These are phyloP conservation scores for Drosophila demipolita DNA, from an alignment of 2,888 invertebrate genomes.

Conservation along the genomic window DNA sequence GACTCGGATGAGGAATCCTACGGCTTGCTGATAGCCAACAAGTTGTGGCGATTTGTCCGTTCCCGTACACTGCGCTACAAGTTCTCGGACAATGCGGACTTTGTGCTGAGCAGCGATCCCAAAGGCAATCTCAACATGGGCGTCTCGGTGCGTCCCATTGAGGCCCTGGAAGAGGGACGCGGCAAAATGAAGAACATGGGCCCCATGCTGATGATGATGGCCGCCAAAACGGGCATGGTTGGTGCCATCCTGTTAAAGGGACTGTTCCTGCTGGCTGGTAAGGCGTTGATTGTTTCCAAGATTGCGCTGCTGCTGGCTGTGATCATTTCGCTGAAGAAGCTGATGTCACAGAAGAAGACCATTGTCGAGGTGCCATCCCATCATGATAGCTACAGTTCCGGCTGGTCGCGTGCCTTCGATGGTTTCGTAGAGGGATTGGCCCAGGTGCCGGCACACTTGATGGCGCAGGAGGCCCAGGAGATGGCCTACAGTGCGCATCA, in stretches of 20 bases:
- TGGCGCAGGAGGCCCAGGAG: conserved; percentile 86
- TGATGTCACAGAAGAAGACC: conserved; percentile 88
- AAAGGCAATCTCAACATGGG: conserved; percentile 88
- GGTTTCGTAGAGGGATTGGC: conserved; percentile 85
- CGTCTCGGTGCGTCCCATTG: conserved; percentile 89
- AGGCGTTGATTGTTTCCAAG: conserved; percentile 93
- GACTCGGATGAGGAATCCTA: conserved; percentile 88
- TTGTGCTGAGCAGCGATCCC: conserved; percentile 90
- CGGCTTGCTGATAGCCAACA: conserved; percentile 89
- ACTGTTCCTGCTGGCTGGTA: conserved; percentile 92
- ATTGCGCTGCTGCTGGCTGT: conserved; percentile 92
- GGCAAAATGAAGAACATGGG: conserved; percentile 91
- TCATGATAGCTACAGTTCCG: conserved; percentile 87
- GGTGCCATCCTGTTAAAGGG: conserved; percentile 93
- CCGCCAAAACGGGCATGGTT: conserved; percentile 92
- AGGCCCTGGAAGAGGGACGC: conserved; percentile 88
- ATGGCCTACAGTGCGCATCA: conserved; percentile 88
- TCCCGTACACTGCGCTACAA: conserved; percentile 92
- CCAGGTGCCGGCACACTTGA: conserved; percentile 84
- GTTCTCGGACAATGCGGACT: conserved; percentile 91
- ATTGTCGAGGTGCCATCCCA: conserved; percentile 91
- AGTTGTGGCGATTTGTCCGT: conserved; percentile 91
- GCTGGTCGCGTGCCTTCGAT: conserved; percentile 87
- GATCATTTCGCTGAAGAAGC: conserved; percentile 93
- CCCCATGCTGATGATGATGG: conserved; percentile 90